Evolutionary conservation across 1,140 invertebrate species (phyloP).

Genomic region (Galleria mellonella): DNA sequence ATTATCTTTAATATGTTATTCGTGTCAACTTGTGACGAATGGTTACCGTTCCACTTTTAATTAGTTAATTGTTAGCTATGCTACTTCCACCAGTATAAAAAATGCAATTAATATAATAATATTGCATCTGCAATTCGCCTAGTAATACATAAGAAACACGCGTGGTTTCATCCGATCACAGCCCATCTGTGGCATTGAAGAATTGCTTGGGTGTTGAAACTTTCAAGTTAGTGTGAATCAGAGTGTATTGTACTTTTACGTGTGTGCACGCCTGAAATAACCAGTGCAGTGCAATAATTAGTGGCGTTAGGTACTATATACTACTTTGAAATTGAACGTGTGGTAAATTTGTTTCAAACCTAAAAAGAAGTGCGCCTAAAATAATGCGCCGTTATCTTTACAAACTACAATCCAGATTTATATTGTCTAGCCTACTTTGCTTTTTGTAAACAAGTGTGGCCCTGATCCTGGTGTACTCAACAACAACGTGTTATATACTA

Average conservation of each 20-base stretch:
- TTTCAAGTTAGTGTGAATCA: slow-evolving; percentile 53
- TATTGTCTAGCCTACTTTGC: background rate
- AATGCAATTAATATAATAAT: too few relatives aligned
- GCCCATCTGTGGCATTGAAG: slow-evolving; percentile 38
- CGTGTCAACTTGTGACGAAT: too few relatives aligned
- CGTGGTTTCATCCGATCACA: background rate
- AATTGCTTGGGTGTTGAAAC: slow-evolving; percentile 48
- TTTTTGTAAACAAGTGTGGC: too few relatives aligned
- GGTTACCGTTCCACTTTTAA: too few relatives aligned
- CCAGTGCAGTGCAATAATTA: slow-evolving; percentile 56
- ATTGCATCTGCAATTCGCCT: too few relatives aligned
- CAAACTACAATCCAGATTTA: background rate
- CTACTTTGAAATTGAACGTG: slow-evolving; percentile 26
- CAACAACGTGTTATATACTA: too few relatives aligned
- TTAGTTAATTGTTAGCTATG: too few relatives aligned
- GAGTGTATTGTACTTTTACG: slow-evolving; percentile 44
- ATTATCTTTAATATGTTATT: too few relatives aligned
- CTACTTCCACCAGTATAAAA: too few relatives aligned
- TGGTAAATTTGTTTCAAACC: slow-evolving; percentile 16
- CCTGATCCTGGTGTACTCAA: too few relatives aligned
- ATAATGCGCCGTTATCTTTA: background rate
- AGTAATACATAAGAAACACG: too few relatives aligned
- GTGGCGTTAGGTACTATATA: slow-evolving; percentile 13
- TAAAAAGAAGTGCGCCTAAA: background rate
- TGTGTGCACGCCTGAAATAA: slow-evolving; percentile 56